phyloP scores from a whole-genome alignment of 2,888 invertebrate genomes.

The Tethea ocularis region DNA sequence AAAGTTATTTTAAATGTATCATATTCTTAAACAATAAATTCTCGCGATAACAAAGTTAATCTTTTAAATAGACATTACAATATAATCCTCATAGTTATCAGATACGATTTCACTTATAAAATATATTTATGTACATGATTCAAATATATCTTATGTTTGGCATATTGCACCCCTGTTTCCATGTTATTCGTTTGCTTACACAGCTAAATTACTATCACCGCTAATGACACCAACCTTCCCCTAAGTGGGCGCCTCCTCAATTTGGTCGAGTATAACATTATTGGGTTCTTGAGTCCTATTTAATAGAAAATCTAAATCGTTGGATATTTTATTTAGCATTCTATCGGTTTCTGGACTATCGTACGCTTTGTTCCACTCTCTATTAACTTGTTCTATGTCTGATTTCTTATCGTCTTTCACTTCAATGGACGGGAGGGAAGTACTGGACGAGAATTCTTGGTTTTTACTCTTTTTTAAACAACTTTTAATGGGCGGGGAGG shows the following conservation, averaged over 20 bases:
- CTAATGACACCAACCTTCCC: constrained; percentile 16
- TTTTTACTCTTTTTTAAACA: constrained; percentile 70
- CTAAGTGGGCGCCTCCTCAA: constrained; percentile 74
- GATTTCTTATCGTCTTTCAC: constrained; percentile 56
- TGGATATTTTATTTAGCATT: constrained; percentile 91
- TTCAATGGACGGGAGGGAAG: constrained; percentile 69
- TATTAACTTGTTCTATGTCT: constrained; percentile 67
- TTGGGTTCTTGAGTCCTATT: constrained; percentile 84
- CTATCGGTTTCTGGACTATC: constrained; percentile 79
- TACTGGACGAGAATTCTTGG: constrained; percentile 57
- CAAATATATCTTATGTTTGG: constrained; percentile 40
- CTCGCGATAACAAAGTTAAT: background rate
- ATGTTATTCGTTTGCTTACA: constrained; percentile 46
- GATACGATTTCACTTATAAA: constrained; percentile 26
- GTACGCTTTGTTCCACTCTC: constrained; percentile 69
- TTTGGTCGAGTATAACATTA: constrained; percentile 54
- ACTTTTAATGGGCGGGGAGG: constrained; percentile 73
- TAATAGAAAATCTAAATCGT: constrained; percentile 91
- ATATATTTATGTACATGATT: constrained; percentile 29
- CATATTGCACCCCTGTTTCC: constrained; percentile 69
- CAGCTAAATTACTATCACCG: constrained; percentile 22
- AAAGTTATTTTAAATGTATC: background rate
- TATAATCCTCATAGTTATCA: constrained; percentile 17
- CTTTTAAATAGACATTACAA: background rate
- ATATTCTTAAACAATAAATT: background rate